Evolutionary conservation across 2,888 invertebrate genomes (phyloP).

Genomic region (Ophioninae sp.): DNA sequence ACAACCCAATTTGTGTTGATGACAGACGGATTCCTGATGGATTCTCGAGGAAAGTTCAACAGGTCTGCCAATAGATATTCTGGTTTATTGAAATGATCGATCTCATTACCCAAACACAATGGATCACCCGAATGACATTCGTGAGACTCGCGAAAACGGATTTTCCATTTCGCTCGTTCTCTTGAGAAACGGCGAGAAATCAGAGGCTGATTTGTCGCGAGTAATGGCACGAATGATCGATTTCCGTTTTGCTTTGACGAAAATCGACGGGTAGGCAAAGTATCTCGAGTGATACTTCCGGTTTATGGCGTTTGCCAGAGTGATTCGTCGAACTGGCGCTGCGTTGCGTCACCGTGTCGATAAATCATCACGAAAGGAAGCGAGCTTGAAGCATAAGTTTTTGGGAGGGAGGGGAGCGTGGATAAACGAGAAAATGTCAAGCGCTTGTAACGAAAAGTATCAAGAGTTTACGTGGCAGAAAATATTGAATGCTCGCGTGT

Average conservation of each 20-base stretch:
- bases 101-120: not conserved
- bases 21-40: not conserved
- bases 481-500: conserved; percentile 27
- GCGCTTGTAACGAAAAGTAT: conserved; percentile 48
- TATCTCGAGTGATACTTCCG: conserved; percentile 27
- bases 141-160: not conserved
- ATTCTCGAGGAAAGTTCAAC: not conserved
- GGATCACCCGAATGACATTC: not conserved
- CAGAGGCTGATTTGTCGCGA: not conserved
- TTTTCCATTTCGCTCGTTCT: not conserved
- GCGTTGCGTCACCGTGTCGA: conserved; percentile 37
- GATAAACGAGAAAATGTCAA: conserved; percentile 37
- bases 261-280: conserved; percentile 19
- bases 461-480: conserved; percentile 19
- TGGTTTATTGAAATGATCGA: not conserved
- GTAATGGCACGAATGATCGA: conserved; percentile 2
- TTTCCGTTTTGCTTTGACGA: not conserved
- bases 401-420: not conserved
- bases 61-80: not conserved
- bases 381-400: not conserved
- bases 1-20: not conserved
- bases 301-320: conserved; percentile 6
- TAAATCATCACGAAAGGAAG: conserved; percentile 43
- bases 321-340: conserved; percentile 46
- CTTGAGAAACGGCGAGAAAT: not conserved